Evolutionary conservation across 2,797 vertebrate genomes (phyloP).

Genomic region (Anguilla anguilla): DNA sequence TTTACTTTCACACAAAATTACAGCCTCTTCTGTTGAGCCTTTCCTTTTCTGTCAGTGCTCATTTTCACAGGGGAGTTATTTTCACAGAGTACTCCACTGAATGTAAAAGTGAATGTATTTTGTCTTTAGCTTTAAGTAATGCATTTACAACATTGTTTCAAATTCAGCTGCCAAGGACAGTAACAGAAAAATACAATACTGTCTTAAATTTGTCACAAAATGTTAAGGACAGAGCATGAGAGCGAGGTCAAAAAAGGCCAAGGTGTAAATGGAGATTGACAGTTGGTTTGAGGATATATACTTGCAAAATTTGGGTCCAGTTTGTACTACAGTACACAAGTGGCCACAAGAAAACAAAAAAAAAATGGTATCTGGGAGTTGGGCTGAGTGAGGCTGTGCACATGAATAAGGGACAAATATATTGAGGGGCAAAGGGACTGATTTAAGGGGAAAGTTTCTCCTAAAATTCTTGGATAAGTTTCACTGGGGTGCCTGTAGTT

Average conservation of each 20-base stretch:
- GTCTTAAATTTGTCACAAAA: neutral
- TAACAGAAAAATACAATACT: neutral
- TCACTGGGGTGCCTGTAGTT: neutral
- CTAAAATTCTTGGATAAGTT: neutral
- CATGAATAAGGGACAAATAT: neutral
- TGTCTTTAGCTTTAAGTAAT: neutral
- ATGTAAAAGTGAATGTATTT: neutral
- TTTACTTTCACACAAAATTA: neutral
- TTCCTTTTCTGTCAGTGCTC: neutral
- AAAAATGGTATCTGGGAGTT: neutral
- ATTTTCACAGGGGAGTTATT: conserved; percentile 7
- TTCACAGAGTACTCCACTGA: neutral
- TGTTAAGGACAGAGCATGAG: neutral
- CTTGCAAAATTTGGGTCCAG: neutral
- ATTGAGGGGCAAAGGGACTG: neutral
- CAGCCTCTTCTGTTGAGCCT: neutral
- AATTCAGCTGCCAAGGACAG: neutral
- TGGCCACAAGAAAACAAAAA: neutral
- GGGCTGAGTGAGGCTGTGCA: neutral
- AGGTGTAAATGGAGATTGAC: neutral
- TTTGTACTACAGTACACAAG: neutral
- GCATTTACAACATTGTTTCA: neutral
- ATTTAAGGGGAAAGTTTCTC: neutral
- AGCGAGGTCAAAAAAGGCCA: neutral
- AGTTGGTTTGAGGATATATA: neutral